Percentiles rank a stretch among this genome's conserved stretches.
phyloP scores from a whole-genome alignment of 1,140 invertebrate genomes.

The Metopolophium dirhodum region DNA sequence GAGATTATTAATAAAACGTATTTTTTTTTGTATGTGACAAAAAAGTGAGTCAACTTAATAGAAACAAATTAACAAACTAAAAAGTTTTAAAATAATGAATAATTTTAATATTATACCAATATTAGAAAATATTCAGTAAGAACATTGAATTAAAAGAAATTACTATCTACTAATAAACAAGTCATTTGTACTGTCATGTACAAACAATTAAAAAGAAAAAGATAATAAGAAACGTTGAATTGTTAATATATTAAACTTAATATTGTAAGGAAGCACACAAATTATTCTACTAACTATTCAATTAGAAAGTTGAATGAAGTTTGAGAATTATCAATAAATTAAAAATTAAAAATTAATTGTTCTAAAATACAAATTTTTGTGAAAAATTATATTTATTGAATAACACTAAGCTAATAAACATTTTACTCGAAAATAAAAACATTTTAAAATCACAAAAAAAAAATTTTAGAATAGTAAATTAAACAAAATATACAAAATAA shows the following conservation, averaged over 20 bases:
- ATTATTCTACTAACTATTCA: background rate
- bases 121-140: background rate
- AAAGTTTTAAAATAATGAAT: background rate
- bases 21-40: background rate
- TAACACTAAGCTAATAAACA: background rate
- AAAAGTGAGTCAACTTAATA: background rate
- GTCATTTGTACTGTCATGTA: background rate
- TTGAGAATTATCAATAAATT: background rate
- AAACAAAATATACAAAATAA: conserved; percentile 21
- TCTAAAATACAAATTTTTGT: background rate
- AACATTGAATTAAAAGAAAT: background rate
- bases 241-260: background rate
- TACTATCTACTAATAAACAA: no score
- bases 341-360: background rate
- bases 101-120: background rate
- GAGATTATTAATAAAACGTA: background rate
- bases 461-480: background rate
- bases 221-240: background rate
- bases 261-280: background rate
- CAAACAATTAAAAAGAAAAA: background rate
- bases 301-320: background rate
- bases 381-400: background rate
- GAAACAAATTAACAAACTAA: background rate
- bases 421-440: background rate
- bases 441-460: background rate